Conservation (phyloP, 1,140 invertebrate species). For the Drosophila nigrodunni region DNA sequence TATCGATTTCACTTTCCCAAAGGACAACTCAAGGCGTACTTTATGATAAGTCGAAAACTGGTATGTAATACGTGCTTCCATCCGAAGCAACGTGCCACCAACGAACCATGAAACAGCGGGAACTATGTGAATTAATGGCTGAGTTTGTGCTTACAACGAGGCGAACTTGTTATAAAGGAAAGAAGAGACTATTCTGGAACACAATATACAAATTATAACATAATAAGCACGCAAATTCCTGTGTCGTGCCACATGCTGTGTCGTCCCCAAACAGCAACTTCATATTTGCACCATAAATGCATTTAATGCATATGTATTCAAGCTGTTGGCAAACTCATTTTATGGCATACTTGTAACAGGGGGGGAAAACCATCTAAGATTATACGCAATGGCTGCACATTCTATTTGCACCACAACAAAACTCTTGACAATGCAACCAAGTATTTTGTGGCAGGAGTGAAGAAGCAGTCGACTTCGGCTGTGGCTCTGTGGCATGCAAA, state of each 20-base stretch:
- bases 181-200: background rate
- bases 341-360: background rate
- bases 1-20: constrained; percentile 17
- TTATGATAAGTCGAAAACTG: constrained; percentile 21
- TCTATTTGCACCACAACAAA: background rate
- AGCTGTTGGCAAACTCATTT: constrained; percentile 12
- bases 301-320: constrained; percentile 14
- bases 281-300: constrained; percentile 21
- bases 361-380: constrained; percentile 4
- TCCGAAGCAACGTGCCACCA: constrained; percentile 16
- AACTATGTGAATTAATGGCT: constrained; percentile 10
- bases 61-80: constrained; percentile 30
- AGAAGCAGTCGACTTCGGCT: background rate
- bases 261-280: constrained; percentile 4
- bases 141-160: background rate
- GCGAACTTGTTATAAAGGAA: constrained; percentile 1
- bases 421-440: constrained; percentile 14
- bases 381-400: constrained; percentile 28
- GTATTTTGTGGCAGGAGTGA: background rate
- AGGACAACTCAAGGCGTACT: constrained; percentile 2
- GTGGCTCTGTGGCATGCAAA: constrained; percentile 28
- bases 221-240: constrained; percentile 37
- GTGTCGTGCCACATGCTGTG: constrained; percentile 23
- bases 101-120: constrained; percentile 1
- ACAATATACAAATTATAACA: constrained; percentile 41